A percentile compares a stretch with the other conserved stretches of the same genome.
Conservation (phyloP, 2,797 vertebrate genomes). For the Agapornis canus region DNA sequence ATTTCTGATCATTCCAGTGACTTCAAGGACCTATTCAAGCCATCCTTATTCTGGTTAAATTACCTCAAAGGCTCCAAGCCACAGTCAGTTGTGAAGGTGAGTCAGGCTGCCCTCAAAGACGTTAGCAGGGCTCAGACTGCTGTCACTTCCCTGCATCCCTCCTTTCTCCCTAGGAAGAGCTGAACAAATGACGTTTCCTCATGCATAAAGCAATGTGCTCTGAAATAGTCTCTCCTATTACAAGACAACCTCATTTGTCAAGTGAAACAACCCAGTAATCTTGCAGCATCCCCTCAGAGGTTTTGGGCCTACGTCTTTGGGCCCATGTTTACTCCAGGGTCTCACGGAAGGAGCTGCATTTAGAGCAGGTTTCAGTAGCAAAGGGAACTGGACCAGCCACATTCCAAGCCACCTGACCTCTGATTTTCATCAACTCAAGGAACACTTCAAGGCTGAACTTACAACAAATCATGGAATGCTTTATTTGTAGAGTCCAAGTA, state of each 20-base stretch:
- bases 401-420: slow-evolving; percentile 12
- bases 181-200: not conserved
- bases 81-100: not conserved
- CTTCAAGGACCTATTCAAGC: not conserved
- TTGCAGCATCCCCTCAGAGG: not conserved
- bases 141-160: not conserved
- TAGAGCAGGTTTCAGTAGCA: not conserved
- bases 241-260: not conserved
- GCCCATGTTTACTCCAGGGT: not conserved
- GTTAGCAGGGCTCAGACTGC: not conserved
- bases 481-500: not conserved
- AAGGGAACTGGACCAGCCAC: not conserved
- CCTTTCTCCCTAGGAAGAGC: not conserved
- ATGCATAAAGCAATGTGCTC: not conserved
- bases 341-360: not conserved
- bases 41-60: not conserved
- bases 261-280: not conserved
- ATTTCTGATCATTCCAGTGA: not conserved
- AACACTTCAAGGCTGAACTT: not conserved
- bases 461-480: not conserved
- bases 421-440: not conserved
- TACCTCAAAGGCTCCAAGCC: not conserved
- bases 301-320: not conserved
- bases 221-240: not conserved
- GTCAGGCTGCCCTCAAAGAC: not conserved